Base-by-base conservation (phyloP, 2,113 vertebrate species). In the Nothoprocta pentlandii region DNA sequence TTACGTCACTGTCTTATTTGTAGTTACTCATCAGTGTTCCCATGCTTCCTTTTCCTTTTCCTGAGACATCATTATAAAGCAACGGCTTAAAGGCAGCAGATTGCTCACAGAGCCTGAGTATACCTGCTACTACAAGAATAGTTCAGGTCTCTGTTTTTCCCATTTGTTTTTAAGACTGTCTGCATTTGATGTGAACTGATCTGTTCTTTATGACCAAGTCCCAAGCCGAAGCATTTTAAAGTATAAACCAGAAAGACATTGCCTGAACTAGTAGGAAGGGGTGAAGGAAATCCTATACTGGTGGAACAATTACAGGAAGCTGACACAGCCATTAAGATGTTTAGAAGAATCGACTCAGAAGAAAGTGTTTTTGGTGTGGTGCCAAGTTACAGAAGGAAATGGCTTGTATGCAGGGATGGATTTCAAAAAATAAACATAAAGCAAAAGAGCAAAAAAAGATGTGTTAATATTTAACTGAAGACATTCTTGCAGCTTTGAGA, bases 231-330 rank as follows among this genome's bases (percentile, higher is more conserved):
- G 32, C 66, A 58, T 91, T 87, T 96, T 94, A 96, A 96, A 28
- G n/a, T 81, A 66, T 32, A 95, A 89, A 92, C 59, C 71, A 62
- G 90, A 81, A 94, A 76, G 58, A 85, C 58, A n/a, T 84, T 75
- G 61, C 54, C 95, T 96, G 89, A 97, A 67, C 63, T 96, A 85
- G 94, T 91, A 94, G 93, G 95, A 97, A 80, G 80, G 74, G 89
- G 90, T 94, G 84, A 58, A 98, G 98, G 98, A 98, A 98, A 98
- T 98, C 96, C 96, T 97, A 97, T 81, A 94, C 86, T 78, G 44
- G 34, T 80, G 93, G 88, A 98, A 98, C 98, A 98, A 98, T 98
- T 90, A 93, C 90, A 96, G 98, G 98, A 98, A 98, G 97, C 74
- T 97, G 96, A 97, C 95, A 91, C 15, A 96, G 73, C 34, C 94